Evolutionary conservation across 2,113 vertebrate genomes (phyloP).

Genomic region (Gobio gobio): DNA sequence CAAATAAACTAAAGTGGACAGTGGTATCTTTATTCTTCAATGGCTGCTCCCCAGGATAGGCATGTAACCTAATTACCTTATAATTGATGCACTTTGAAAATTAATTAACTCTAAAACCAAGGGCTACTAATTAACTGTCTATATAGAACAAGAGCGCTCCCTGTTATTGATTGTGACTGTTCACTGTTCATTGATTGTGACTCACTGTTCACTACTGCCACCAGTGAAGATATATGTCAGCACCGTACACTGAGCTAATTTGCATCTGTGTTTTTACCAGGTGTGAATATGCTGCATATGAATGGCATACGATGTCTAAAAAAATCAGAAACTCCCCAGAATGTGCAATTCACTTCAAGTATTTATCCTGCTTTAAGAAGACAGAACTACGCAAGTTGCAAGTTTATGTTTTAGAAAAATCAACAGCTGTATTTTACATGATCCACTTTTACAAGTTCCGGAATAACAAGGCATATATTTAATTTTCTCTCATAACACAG

Average conservation of each 20-base stretch:
- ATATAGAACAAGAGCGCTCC: constrained; percentile 70
- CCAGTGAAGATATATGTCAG: constrained; percentile 39
- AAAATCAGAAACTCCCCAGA: background rate
- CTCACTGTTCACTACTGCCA: constrained; percentile 13
- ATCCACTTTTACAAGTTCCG: background rate
- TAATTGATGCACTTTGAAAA: constrained; percentile 87
- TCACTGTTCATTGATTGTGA: background rate
- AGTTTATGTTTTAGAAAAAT: background rate
- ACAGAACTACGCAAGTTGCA: too few species aligned
- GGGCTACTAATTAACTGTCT: constrained; percentile 84
- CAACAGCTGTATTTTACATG: background rate
- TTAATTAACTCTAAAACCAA: constrained; percentile 84
- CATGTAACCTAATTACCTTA: constrained; percentile 85
- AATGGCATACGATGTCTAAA: background rate
- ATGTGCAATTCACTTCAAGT: background rate
- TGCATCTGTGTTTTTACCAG: background rate
- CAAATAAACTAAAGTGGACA: constrained; percentile 32
- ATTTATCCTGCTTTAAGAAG: background rate
- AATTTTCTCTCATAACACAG: background rate
- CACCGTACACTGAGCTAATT: background rate
- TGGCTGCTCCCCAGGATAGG: constrained; percentile 52
- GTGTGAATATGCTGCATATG: background rate
- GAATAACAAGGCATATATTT: background rate
- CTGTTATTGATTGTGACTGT: constrained; percentile 67
- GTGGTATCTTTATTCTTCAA: constrained; percentile 47